Percentiles rank a stretch among this genome's conserved stretches.
These are phyloP conservation scores for Hyalella azteca DNA, from an alignment of 2,888 invertebrate species.

Conservation along the genomic window DNA sequence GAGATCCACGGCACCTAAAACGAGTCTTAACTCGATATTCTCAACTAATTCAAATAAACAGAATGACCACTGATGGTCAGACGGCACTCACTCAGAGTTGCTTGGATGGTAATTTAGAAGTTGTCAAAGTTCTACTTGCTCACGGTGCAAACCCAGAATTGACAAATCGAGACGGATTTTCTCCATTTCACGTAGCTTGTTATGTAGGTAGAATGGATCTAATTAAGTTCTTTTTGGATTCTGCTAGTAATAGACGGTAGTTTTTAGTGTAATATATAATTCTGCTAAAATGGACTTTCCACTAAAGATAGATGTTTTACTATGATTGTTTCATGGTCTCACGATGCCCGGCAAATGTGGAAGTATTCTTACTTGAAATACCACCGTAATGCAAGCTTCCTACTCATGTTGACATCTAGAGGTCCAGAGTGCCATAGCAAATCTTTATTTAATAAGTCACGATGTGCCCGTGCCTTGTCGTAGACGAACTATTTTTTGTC, in stretches of 20 bases:
- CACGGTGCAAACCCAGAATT: constrained; percentile 54
- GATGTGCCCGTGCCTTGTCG: neutral
- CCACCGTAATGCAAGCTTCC: neutral
- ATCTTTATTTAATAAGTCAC: neutral
- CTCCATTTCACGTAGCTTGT: constrained; percentile 57
- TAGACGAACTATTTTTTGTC: no score
- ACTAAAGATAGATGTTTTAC: constrained; percentile 5
- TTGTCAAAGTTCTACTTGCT: constrained; percentile 57
- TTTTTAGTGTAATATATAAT: neutral
- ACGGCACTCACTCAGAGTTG: constrained; percentile 58
- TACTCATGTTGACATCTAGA: constrained; percentile 1
- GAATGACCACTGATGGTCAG: constrained; percentile 56
- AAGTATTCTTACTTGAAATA: no score
- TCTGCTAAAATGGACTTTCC: neutral
- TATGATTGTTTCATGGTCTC: no score
- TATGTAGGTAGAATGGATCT: constrained; percentile 55
- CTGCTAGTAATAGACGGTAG: constrained; percentile 43
- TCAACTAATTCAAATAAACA: constrained; percentile 56
- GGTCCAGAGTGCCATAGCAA: constrained; percentile 7
- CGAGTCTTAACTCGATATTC: constrained; percentile 57
- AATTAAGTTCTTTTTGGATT: constrained; percentile 54
- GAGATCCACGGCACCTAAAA: constrained; percentile 53
- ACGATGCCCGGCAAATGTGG: no score
- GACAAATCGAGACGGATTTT: constrained; percentile 57
- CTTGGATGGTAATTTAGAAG: constrained; percentile 57